A percentile compares a stretch with the other conserved stretches of the same genome.
phyloP scores from a whole-genome alignment of 2,113 vertebrate species.

The Microcebus murinus region DNA sequence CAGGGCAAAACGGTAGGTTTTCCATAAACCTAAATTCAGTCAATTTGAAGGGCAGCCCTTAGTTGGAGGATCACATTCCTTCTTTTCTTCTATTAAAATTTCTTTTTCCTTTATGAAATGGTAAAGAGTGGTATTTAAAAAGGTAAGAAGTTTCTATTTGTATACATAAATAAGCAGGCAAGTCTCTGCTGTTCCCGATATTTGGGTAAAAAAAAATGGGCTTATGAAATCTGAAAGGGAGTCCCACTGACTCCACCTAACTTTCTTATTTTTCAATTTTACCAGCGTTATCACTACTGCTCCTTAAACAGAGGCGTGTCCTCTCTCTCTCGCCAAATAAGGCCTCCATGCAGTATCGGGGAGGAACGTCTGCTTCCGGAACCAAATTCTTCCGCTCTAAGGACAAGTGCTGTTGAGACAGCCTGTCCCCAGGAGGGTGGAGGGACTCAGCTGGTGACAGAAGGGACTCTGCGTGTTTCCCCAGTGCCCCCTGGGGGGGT shows the following conservation, averaged over 20 bases:
- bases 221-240: neutral
- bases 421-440: too few species aligned
- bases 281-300: neutral
- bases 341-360: fast-evolving
- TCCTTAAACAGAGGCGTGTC: neutral
- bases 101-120: neutral
- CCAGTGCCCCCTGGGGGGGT: neutral
- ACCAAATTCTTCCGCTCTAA: neutral
- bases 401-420: neutral
- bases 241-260: neutral
- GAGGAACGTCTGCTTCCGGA: fast-evolving
- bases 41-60: neutral
- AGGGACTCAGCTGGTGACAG: fast-evolving
- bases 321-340: neutral
- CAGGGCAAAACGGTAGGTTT: neutral
- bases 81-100: neutral
- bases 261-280: neutral
- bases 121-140: neutral
- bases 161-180: neutral
- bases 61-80: neutral
- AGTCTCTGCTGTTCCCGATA: neutral
- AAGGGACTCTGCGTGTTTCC: too few species aligned
- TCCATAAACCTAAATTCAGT: neutral
- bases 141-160: neutral
- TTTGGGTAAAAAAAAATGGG: too few species aligned